Conservation (phyloP, 2,888 invertebrate genomes). For the Eledone cirrhosa region DNA sequence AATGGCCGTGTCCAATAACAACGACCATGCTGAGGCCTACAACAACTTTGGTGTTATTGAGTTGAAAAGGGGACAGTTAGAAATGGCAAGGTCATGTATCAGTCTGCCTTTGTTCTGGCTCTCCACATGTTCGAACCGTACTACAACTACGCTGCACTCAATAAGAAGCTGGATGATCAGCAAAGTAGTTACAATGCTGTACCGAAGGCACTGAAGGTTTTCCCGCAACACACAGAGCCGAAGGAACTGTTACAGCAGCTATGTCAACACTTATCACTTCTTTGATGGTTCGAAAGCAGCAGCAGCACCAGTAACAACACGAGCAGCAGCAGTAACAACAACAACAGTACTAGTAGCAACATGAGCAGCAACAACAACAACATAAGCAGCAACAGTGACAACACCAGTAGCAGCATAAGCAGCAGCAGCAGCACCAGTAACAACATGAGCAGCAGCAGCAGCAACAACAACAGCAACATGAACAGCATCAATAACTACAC, state of each 20-base stretch:
- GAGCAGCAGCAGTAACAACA: background rate
- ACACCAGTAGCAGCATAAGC: too few species aligned
- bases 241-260: conserved; percentile 71
- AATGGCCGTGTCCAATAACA: conserved; percentile 79
- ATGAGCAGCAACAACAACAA: too few species aligned
- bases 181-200: conserved; percentile 74
- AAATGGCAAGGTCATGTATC: conserved; percentile 77
- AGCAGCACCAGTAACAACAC: too few species aligned
- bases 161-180: conserved; percentile 73
- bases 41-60: conserved; percentile 86
- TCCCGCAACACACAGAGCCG: conserved; percentile 74
- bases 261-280: conserved; percentile 70
- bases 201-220: conserved; percentile 73
- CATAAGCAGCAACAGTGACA: too few species aligned
- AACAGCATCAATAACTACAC: too few species aligned
- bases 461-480: too few species aligned
- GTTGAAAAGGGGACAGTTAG: conserved; percentile 74
- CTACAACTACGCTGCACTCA: conserved; percentile 73
- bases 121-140: conserved; percentile 74
- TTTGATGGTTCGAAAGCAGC: conserved; percentile 36
- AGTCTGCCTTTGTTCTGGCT: conserved; percentile 70
- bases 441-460: too few species aligned
- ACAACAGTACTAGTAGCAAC: background rate
- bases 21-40: conserved; percentile 83
- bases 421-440: too few species aligned